These are phyloP conservation scores for Apodemia mormo DNA, from an alignment of 2,888 invertebrate species.

Conservation along the genomic window DNA sequence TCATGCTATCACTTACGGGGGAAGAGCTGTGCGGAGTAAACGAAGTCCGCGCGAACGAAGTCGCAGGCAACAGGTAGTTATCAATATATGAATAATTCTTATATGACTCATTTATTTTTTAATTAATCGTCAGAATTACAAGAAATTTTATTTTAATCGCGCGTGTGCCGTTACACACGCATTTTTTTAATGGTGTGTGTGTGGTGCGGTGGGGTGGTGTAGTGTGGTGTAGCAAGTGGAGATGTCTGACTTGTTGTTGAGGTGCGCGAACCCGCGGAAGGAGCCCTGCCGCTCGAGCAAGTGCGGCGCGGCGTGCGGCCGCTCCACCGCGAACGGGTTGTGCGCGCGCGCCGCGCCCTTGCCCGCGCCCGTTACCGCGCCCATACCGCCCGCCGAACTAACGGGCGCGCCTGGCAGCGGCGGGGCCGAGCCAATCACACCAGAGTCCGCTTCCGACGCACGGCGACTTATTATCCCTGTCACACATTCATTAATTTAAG, in stretches of 20 bases:
- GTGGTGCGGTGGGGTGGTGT: no score
- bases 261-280: conserved; percentile 93
- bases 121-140: no score
- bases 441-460: conserved; percentile 61
- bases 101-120: no score
- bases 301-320: conserved; percentile 97
- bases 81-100: no score
- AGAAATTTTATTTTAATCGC: no score
- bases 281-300: conserved; percentile 98
- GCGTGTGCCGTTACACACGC: no score
- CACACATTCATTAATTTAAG: no score
- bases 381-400: conserved; percentile 40
- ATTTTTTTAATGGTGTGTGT: no score
- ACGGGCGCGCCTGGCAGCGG: conserved; percentile 36
- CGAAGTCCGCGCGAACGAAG: no score
- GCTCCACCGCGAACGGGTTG: conserved; percentile 96
- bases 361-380: conserved; percentile 34
- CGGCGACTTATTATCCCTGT: conserved; percentile 65
- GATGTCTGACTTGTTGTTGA: conserved; percentile 76
- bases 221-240: background rate
- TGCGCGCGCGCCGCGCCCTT: conserved; percentile 79
- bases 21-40: no score
- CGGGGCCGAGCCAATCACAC: conserved; percentile 33
- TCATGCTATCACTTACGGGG: no score
- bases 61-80: no score